These are phyloP conservation scores for Pilophorus perplexus DNA, from an alignment of 2,888 invertebrate genomes.

Conservation along the genomic window DNA sequence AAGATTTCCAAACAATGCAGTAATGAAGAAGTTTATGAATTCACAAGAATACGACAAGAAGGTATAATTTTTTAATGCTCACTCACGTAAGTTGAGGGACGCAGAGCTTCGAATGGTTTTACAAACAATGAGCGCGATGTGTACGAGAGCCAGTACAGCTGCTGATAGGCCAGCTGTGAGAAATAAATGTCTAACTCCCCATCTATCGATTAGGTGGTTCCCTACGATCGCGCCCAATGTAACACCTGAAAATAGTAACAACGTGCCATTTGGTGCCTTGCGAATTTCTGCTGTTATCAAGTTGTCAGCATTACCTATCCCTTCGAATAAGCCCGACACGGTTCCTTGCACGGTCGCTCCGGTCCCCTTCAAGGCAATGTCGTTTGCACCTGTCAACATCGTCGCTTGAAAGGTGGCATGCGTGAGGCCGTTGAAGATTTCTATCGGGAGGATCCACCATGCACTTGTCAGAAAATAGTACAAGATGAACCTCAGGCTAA, in stretches of 20 bases:
- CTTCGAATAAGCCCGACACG: constrained; percentile 85
- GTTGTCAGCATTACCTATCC: constrained; percentile 58
- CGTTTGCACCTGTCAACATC: constrained; percentile 83
- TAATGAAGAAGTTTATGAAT: too few relatives aligned
- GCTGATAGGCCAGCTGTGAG: constrained; percentile 16
- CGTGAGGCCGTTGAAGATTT: constrained; percentile 81
- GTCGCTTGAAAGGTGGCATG: constrained; percentile 84
- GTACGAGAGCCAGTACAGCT: too few relatives aligned
- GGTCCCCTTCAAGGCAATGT: constrained; percentile 77
- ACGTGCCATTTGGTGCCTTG: too few relatives aligned
- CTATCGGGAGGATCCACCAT: constrained; percentile 82
- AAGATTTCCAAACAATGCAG: too few relatives aligned
- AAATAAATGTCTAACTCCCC: constrained; percentile 18
- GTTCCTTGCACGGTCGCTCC: constrained; percentile 86
- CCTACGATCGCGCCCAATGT: constrained; percentile 11
- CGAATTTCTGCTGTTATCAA: too few relatives aligned
- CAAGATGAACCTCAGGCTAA: constrained; percentile 74
- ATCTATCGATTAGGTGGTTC: not conserved
- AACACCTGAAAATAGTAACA: constrained; percentile 11
- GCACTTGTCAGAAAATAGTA: constrained; percentile 77
- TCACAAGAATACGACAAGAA: too few relatives aligned
- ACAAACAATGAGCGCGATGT: too few relatives aligned
- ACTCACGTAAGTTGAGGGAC: too few relatives aligned
- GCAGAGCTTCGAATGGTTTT: too few relatives aligned
- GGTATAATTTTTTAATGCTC: too few relatives aligned